These are phyloP conservation scores for Sphaeramia orbicularis DNA, from an alignment of 2,797 vertebrate species.

Conservation along the genomic window DNA sequence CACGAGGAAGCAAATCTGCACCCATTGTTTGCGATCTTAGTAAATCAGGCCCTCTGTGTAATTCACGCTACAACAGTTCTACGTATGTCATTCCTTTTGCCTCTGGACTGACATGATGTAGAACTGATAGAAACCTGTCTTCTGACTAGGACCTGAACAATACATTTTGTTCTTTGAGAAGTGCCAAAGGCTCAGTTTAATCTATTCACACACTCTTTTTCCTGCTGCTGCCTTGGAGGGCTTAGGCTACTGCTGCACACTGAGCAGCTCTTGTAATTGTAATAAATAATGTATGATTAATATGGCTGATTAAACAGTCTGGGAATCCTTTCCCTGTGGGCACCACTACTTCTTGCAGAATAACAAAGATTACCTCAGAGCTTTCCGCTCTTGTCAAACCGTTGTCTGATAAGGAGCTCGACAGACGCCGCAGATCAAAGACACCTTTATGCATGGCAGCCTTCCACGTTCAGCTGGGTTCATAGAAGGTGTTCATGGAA, in stretches of 20 bases:
- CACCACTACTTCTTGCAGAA: slow-evolving; percentile 75
- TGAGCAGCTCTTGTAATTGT: slow-evolving; percentile 76
- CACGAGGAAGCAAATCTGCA: no score
- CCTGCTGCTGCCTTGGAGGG: slow-evolving; percentile 65
- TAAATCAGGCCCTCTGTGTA: no score
- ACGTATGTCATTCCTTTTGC: slow-evolving; percentile 42
- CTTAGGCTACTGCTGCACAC: slow-evolving; percentile 60
- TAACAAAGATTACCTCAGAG: slow-evolving; percentile 80
- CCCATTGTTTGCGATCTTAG: no score
- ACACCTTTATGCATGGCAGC: slow-evolving; percentile 52
- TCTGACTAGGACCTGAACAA: slow-evolving; percentile 44
- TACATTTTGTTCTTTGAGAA: slow-evolving; percentile 70
- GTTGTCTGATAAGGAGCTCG: slow-evolving; percentile 65
- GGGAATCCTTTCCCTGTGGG: slow-evolving; percentile 75
- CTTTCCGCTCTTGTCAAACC: slow-evolving; percentile 72
- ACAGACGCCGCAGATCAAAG: slow-evolving; percentile 77
- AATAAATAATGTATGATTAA: slow-evolving; percentile 84
- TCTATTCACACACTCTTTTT: slow-evolving; percentile 70
- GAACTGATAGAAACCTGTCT: slow-evolving; percentile 69
- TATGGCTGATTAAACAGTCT: slow-evolving; percentile 83
- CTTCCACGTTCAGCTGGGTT: slow-evolving; percentile 40
- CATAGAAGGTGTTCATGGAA: slow-evolving; percentile 30
- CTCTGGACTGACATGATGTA: slow-evolving; percentile 60
- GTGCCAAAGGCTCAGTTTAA: slow-evolving; percentile 69
- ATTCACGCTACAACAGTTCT: slow-evolving; percentile 22